Conservation (phyloP, 2,797 vertebrate species). For the Sebastes vulpes region DNA sequence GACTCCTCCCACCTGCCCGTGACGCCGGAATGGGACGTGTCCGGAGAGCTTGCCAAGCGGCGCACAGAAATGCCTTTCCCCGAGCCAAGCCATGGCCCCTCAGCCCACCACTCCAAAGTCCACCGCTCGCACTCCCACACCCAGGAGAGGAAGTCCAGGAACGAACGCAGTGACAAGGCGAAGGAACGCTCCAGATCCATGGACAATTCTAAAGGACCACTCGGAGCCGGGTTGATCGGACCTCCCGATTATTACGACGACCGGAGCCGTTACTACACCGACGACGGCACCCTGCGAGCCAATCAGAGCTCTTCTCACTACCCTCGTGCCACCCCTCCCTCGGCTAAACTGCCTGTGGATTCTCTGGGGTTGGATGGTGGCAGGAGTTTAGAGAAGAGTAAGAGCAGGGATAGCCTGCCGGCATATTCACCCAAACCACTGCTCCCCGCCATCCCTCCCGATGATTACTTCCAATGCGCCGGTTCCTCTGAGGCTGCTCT, state of each 20-base stretch:
- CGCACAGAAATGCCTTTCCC: conserved; percentile 99
- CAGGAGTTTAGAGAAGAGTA: conserved; percentile 90
- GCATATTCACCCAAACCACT: conserved; percentile 90
- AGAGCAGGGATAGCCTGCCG: conserved; percentile 89
- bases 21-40: conserved; percentile 98
- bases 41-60: conserved; percentile 96
- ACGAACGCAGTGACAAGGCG: conserved; percentile 94
- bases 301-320: conserved; percentile 88
- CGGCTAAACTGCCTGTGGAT: conserved; percentile 88
- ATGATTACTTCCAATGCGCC: conserved; percentile 96
- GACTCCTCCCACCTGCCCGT: conserved; percentile 91
- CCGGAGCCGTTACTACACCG: conserved; percentile 92
- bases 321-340: conserved; percentile 88
- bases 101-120: conserved; percentile 93
- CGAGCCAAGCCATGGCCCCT: conserved; percentile 95
- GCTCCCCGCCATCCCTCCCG: conserved; percentile 57
- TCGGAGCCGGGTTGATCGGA: conserved; percentile 89
- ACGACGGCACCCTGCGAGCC: conserved; percentile 92
- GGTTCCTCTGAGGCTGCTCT: conserved; percentile 92
- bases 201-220: conserved; percentile 97
- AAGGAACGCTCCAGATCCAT: conserved; percentile 98
- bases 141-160: conserved; percentile 95
- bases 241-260: conserved; percentile 93
- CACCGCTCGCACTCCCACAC: conserved; percentile 99
- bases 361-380: conserved; percentile 82